Percentiles rank a stretch among this genome's conserved stretches.
Conservation (phyloP, 92 coral and sea anemone genomes). For the Plumapathes pennacea region DNA sequence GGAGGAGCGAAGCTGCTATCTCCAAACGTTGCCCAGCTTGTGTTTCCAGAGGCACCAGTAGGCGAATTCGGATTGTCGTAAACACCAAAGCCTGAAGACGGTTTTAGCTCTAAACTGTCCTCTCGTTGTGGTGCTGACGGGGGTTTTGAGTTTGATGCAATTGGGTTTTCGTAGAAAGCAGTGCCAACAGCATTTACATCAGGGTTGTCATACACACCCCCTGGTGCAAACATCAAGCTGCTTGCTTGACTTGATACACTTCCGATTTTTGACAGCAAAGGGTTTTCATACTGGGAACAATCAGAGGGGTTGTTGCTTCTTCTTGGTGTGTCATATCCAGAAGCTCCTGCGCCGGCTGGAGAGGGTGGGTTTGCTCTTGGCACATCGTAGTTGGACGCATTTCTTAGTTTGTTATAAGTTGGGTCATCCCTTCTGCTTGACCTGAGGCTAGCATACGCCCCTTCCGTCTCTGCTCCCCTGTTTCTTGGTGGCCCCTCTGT, state of each 20-base stretch:
- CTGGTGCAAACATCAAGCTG: constrained; percentile 81
- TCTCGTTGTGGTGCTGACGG: constrained; percentile 52
- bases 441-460: not conserved
- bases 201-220: constrained; percentile 70
- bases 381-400: constrained; percentile 24
- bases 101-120: constrained; percentile 57
- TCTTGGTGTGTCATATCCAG: too few relatives aligned
- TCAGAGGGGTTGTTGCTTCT: constrained; percentile 5
- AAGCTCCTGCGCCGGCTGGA: too few relatives aligned
- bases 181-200: constrained; percentile 12
- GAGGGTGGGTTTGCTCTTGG: constrained; percentile 13
- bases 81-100: not conserved
- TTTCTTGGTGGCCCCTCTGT: constrained; percentile 12
- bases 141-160: constrained; percentile 40
- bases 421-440: too few relatives aligned
- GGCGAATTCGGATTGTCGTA: constrained; percentile 20
- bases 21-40: constrained; percentile 83
- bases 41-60: not conserved
- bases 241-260: constrained; percentile 8
- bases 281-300: too few relatives aligned
- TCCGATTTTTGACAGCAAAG: too few relatives aligned
- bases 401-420: too few relatives aligned
- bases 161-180: constrained; percentile 78
- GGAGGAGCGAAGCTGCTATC: constrained; percentile 39
- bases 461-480: not conserved